phyloP scores from a whole-genome alignment of 1,140 invertebrate species.

The Oreohelix idahoensis region DNA sequence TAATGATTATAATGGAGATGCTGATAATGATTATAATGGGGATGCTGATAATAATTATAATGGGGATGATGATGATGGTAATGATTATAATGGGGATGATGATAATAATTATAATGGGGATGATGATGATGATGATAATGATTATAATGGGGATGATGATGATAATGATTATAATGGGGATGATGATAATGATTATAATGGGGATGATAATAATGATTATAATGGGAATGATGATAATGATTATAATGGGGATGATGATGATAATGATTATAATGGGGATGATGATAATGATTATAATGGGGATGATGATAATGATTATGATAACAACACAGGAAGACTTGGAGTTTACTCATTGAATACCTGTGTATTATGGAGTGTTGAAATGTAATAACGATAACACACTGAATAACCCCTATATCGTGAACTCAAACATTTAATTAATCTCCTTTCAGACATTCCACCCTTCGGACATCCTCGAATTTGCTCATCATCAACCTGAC shows the following conservation, averaged over 20 bases:
- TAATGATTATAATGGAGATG: too few species aligned
- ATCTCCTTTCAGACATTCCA: constrained; percentile 38
- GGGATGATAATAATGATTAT: too few species aligned
- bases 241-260: constrained; percentile 19
- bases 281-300: too few species aligned
- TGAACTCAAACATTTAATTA: neutral
- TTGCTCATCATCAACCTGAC: constrained; percentile 48
- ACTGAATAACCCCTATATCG: too few species aligned
- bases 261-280: constrained; percentile 4
- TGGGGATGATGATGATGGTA: neutral
- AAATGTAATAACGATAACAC: too few species aligned
- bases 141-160: constrained; percentile 19
- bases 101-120: constrained; percentile 29
- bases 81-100: neutral
- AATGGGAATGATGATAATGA: neutral
- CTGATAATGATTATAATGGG: too few species aligned
- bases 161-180: neutral
- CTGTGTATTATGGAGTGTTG: too few species aligned
- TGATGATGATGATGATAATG: constrained; percentile 9
- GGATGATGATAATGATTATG: too few species aligned
- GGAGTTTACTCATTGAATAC: too few species aligned
- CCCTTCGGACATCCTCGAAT: constrained; percentile 47
- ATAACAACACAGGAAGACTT: too few species aligned
- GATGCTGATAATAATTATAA: neutral
- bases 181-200: neutral